phyloP scores from a whole-genome alignment of 2,888 invertebrate genomes.

The Fabriciana adippe region DNA sequence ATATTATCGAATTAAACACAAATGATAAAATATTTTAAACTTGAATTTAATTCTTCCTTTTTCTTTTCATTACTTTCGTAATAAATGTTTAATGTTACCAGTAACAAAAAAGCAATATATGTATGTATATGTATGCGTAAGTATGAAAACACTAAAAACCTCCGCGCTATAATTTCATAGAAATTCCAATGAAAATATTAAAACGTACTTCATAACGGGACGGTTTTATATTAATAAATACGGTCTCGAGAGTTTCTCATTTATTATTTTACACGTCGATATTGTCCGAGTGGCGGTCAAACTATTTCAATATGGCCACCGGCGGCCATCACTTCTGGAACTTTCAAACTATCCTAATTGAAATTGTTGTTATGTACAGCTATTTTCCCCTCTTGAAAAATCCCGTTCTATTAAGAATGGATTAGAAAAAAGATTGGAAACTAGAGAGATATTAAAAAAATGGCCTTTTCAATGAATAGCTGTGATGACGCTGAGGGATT shows the following conservation, averaged over 20 bases:
- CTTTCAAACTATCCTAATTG: conserved; percentile 67
- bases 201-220: neutral
- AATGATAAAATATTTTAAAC: too few species aligned
- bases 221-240: conserved; percentile 2
- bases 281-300: conserved; percentile 39
- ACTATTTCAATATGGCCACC: conserved; percentile 70
- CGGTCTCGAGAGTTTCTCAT: conserved; percentile 2
- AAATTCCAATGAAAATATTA: neutral
- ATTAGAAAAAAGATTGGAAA: conserved; percentile 22
- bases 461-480: conserved; percentile 3
- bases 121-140: too few species aligned
- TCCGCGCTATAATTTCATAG: neutral
- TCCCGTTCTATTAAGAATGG: neutral
- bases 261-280: conserved; percentile 21
- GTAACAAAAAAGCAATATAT: too few species aligned
- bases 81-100: too few species aligned
- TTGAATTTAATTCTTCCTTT: too few species aligned
- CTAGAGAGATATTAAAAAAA: conserved; percentile 19
- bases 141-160: too few species aligned
- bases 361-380: conserved; percentile 64
- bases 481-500: conserved; percentile 13
- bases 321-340: conserved; percentile 36
- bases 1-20: too few species aligned
- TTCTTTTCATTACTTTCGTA: too few species aligned
- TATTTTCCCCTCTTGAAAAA: conserved; percentile 39